Evolutionary conservation across 2,797 vertebrate species (phyloP).

Genomic region (Sparus aurata): DNA sequence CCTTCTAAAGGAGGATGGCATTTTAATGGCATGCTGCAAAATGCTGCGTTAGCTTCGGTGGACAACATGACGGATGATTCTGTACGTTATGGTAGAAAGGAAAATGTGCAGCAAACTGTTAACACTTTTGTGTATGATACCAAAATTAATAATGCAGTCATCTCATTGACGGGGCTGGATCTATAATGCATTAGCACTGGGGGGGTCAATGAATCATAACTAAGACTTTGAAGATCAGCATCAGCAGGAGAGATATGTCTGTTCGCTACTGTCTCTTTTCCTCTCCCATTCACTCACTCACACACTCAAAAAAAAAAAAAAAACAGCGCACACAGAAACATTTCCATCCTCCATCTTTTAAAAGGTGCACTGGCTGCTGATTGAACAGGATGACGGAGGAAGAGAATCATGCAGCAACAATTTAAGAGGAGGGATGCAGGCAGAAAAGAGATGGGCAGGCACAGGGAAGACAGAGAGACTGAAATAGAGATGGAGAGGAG

Average conservation of each 20-base stretch:
- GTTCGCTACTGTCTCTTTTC: slow-evolving; percentile 28
- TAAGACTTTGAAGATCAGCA: slow-evolving; percentile 62
- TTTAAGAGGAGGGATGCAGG: slow-evolving; percentile 15
- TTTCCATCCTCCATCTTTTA: slow-evolving; percentile 32
- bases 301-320: slow-evolving; percentile 3
- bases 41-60: slow-evolving; percentile 37
- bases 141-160: slow-evolving; percentile 57
- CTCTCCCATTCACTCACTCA: slow-evolving; percentile 2
- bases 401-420: slow-evolving; percentile 1
- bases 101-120: slow-evolving; percentile 42
- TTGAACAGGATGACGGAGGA: background rate
- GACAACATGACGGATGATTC: slow-evolving; percentile 48
- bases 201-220: slow-evolving; percentile 72
- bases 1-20: slow-evolving; percentile 7
- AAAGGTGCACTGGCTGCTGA: slow-evolving; percentile 6
- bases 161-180: slow-evolving; percentile 55
- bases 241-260: slow-evolving; percentile 33
- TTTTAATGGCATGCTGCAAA: slow-evolving; percentile 49
- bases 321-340: background rate
- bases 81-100: slow-evolving; percentile 37
- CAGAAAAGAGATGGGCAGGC: slow-evolving; percentile 25
- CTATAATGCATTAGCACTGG: slow-evolving; percentile 60
- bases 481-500: slow-evolving; percentile 24
- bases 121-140: slow-evolving; percentile 44
- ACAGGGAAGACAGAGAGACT: slow-evolving; percentile 2